phyloP scores from a whole-genome alignment of 2,797 vertebrate species.

The Phaenicophaeus curvirostris region DNA sequence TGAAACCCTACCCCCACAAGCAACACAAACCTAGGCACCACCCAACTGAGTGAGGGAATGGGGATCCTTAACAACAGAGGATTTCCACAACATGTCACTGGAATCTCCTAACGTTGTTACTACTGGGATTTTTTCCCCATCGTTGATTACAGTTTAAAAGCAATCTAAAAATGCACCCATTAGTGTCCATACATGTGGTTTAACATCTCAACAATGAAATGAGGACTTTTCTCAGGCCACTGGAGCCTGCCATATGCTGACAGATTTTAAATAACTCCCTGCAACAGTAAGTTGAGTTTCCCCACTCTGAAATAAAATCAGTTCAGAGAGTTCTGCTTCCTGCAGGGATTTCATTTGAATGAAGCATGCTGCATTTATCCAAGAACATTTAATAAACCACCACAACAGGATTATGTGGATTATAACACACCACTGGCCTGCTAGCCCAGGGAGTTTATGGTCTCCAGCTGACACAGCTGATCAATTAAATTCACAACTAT shows the following conservation, averaged over 20 bases:
- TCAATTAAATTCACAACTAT: neutral
- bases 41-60: accelerated
- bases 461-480: neutral
- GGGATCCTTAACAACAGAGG: neutral
- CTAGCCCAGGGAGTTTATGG: neutral
- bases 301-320: neutral
- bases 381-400: constrained; percentile 28
- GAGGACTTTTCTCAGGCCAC: neutral
- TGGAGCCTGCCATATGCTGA: neutral
- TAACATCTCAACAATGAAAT: neutral
- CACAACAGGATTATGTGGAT: constrained; percentile 33
- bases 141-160: neutral
- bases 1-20: neutral
- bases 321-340: neutral
- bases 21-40: neutral
- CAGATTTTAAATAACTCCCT: neutral
- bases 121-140: neutral
- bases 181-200: neutral
- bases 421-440: neutral
- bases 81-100: neutral
- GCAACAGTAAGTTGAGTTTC: neutral
- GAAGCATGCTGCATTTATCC: neutral
- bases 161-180: neutral
- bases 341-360: constrained; percentile 25
- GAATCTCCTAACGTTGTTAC: neutral